A percentile compares a stretch with the other conserved stretches of the same genome.
Conservation (phyloP, 2,797 vertebrate species). For the Sternotherus odoratus region DNA sequence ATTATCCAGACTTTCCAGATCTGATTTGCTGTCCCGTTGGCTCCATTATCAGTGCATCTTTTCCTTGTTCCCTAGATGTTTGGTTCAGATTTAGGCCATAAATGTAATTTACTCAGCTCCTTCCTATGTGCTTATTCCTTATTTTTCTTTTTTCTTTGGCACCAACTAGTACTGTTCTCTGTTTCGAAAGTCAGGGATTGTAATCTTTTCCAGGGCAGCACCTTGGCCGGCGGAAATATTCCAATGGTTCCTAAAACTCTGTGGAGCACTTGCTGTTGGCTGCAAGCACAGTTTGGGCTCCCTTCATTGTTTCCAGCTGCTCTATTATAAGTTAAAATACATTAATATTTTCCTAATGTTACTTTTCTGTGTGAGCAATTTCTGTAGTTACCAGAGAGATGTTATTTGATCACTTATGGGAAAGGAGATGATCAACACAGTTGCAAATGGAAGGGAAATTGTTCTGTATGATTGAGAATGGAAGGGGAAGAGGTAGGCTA, state of each 20-base stretch:
- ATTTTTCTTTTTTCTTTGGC: constrained; percentile 58
- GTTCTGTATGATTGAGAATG: neutral
- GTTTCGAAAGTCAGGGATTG: constrained; percentile 19
- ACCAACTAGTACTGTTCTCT: neutral
- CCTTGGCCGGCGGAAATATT: neutral
- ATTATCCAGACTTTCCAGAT: neutral
- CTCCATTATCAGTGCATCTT: neutral
- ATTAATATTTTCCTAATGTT: neutral
- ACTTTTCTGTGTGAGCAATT: neutral
- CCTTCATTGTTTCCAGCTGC: constrained; percentile 33
- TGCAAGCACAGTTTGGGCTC: neutral
- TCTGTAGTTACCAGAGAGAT: neutral
- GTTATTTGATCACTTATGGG: neutral
- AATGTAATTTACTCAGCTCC: neutral
- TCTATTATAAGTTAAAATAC: neutral
- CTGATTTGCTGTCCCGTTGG: constrained; percentile 31
- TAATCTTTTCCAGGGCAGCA: constrained; percentile 54
- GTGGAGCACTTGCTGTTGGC: neutral
- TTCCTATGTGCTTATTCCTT: constrained; percentile 40
- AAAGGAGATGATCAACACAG: neutral
- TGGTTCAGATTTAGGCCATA: constrained; percentile 8
- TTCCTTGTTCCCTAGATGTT: constrained; percentile 30
- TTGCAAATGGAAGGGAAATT: neutral
- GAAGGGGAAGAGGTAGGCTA: neutral
- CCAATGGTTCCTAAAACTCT: neutral